A percentile compares a stretch with the other conserved stretches of the same genome.
Conservation (phyloP, 1,140 invertebrate genomes). For the Nilaparvata lugens region DNA sequence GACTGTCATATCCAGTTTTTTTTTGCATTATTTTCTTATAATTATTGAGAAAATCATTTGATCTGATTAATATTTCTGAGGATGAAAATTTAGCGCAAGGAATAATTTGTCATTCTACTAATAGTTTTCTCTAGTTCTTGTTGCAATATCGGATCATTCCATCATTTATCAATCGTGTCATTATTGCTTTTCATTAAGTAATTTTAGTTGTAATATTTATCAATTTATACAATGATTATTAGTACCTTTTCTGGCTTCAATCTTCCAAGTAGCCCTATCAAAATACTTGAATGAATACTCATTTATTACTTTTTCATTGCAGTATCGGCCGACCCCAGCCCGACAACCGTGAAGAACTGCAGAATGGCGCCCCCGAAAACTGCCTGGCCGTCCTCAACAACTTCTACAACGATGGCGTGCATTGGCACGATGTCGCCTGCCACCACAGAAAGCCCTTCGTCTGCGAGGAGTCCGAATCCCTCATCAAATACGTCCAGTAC, state of each 20-base stretch:
- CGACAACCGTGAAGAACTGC: slow-evolving; percentile 79
- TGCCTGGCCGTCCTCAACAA: slow-evolving; percentile 82
- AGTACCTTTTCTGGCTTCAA: slow-evolving; percentile 2
- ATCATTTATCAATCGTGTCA: too few relatives aligned
- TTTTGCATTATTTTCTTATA: too few relatives aligned
- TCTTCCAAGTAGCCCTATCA: too few relatives aligned
- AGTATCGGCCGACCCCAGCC: slow-evolving; percentile 62
- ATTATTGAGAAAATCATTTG: too few relatives aligned
- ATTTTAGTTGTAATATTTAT: not conserved
- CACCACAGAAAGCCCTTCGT: slow-evolving; percentile 86
- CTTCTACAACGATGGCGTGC: slow-evolving; percentile 83
- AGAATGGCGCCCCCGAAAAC: slow-evolving; percentile 72
- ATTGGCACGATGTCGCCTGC: slow-evolving; percentile 89
- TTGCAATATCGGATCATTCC: too few relatives aligned
- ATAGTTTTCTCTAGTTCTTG: too few relatives aligned
- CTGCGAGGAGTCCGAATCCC: slow-evolving; percentile 77
- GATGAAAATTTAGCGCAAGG: too few relatives aligned
- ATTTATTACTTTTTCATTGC: not conserved
- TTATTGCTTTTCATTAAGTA: too few relatives aligned
- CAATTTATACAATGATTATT: not conserved
- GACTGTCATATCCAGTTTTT: too few relatives aligned
- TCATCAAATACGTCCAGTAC: slow-evolving; percentile 68
- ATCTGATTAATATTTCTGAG: too few relatives aligned
- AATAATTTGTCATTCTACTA: too few relatives aligned
- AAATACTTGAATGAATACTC: too few relatives aligned